Percentiles rank a stretch among this genome's conserved stretches.
phyloP scores from a whole-genome alignment of 1,140 invertebrate species.

The Atta colombica region DNA sequence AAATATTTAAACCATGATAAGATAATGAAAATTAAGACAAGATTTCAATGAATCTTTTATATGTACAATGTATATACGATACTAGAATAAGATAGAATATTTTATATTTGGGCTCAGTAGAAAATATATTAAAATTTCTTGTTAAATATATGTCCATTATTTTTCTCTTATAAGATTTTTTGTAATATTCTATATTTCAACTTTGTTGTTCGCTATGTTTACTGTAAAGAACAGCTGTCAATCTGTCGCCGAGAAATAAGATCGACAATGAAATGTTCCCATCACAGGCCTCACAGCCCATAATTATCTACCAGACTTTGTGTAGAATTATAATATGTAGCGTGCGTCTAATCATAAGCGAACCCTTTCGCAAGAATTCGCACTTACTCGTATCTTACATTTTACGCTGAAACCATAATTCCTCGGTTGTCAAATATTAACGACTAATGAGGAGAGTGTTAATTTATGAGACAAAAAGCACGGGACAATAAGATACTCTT shows the following conservation, averaged over 20 bases:
- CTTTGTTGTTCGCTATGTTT: neutral
- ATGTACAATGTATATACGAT: neutral
- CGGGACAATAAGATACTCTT: slow-evolving; percentile 72
- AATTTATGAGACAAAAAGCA: slow-evolving; percentile 78
- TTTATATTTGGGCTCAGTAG: neutral
- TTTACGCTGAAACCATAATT: slow-evolving; percentile 65
- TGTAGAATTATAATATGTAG: slow-evolving; percentile 38
- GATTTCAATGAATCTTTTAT: neutral
- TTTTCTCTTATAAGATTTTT: neutral
- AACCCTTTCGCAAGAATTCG: slow-evolving; percentile 18
- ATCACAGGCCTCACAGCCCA: slow-evolving; percentile 20
- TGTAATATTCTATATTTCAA: slow-evolving; percentile 7
- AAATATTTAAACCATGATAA: no score
- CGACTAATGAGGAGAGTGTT: slow-evolving; percentile 78
- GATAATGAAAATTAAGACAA: no score
- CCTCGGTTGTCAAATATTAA: slow-evolving; percentile 71
- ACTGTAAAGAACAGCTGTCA: neutral
- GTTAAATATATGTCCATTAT: neutral
- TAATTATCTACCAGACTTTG: slow-evolving; percentile 51
- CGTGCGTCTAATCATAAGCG: slow-evolving; percentile 36
- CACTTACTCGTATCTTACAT: slow-evolving; percentile 40
- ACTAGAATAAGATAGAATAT: neutral
- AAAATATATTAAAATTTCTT: neutral
- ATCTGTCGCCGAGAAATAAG: slow-evolving; percentile 31
- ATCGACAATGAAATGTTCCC: slow-evolving; percentile 39